Evolutionary conservation across 2,797 vertebrate genomes (phyloP).

Genomic region (Brachymystax lenok): DNA sequence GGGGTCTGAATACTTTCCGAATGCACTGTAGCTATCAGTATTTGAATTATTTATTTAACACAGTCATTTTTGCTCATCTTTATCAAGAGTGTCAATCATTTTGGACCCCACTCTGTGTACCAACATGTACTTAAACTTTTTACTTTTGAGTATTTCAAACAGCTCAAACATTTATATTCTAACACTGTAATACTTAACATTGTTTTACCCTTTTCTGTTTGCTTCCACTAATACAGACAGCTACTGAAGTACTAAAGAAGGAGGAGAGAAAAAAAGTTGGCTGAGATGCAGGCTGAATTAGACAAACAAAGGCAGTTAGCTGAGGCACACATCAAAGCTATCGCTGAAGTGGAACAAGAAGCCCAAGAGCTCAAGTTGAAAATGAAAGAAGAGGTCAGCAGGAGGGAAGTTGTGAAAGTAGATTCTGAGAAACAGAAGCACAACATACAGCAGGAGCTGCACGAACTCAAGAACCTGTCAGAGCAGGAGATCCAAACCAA

Average conservation of each 20-base stretch:
- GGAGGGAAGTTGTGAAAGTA: conserved; percentile 85
- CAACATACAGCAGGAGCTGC: conserved; percentile 90
- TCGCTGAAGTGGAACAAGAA: conserved; percentile 87
- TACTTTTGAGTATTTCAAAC: conserved; percentile 17
- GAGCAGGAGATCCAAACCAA: conserved; percentile 90
- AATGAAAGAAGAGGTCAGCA: conserved; percentile 90
- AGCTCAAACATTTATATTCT: conserved; percentile 29
- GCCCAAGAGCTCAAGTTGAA: conserved; percentile 84
- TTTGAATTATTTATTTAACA: no score
- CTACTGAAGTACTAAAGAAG: conserved; percentile 90
- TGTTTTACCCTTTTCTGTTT: conserved; percentile 52
- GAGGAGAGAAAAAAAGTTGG: conserved; percentile 87
- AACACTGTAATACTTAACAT: conserved; percentile 51
- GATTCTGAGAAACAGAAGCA: conserved; percentile 91
- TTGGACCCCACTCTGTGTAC: no score
- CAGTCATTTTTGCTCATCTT: no score
- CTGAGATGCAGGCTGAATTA: conserved; percentile 91
- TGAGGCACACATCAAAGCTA: conserved; percentile 87
- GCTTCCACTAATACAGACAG: conserved; percentile 81
- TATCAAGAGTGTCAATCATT: no score
- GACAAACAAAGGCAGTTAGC: conserved; percentile 93
- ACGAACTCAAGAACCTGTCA: conserved; percentile 86
- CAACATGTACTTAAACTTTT: no score
- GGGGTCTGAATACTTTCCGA: no score
- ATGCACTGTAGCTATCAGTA: no score